Evolutionary conservation across 1,140 invertebrate species (phyloP).

Genomic region (Araneus ventricosus): DNA sequence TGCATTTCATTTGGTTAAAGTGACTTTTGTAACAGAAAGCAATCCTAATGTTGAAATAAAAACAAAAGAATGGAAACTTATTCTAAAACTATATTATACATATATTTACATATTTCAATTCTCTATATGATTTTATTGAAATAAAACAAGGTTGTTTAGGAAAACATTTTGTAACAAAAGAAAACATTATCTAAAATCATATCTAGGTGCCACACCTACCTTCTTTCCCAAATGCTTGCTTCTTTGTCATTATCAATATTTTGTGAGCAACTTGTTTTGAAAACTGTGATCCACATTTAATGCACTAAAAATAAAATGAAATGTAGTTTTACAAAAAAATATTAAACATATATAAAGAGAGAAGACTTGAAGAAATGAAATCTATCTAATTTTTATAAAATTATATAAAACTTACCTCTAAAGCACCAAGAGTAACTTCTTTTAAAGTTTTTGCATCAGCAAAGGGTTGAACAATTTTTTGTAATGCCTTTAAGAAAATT

Average conservation of each 20-base stretch:
- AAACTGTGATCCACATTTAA: conserved; percentile 68
- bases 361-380: background rate
- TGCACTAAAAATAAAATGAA: conserved; percentile 26
- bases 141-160: background rate
- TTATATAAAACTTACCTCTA: conserved; percentile 39
- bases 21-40: no score
- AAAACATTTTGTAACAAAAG: background rate
- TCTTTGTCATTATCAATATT: conserved; percentile 47
- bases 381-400: background rate
- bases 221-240: background rate
- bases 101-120: no score
- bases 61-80: no score
- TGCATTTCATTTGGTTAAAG: no score
- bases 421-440: conserved; percentile 62
- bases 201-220: background rate
- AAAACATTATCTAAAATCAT: background rate
- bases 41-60: no score
- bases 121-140: background rate
- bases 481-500: background rate
- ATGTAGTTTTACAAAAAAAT: background rate
- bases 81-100: no score
- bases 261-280: conserved; percentile 57
- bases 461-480: conserved; percentile 57
- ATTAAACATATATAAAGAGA: background rate
- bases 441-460: conserved; percentile 67